Evolutionary conservation across 1,140 invertebrate genomes (phyloP).

Genomic region (Bombus breviceps): DNA sequence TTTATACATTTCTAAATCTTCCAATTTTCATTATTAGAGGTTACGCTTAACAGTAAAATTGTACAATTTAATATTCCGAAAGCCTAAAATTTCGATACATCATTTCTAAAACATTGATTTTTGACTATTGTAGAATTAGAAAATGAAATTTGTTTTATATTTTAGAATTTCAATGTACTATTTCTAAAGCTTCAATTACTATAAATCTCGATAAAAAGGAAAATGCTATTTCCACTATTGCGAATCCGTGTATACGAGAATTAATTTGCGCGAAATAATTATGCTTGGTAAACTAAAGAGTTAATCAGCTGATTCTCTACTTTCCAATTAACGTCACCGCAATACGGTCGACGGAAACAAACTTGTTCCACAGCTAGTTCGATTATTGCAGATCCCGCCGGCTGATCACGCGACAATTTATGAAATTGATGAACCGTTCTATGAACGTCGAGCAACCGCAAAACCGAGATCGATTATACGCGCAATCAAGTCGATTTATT

Average conservation of each 20-base stretch:
- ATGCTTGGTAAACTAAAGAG: too few species aligned
- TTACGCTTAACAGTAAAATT: too few species aligned
- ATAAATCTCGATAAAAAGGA: background rate
- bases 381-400: background rate
- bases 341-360: background rate
- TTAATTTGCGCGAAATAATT: background rate
- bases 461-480: conserved; percentile 19
- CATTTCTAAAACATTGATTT: background rate
- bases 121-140: background rate
- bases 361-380: background rate
- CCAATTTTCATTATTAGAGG: too few species aligned
- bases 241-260: accelerated
- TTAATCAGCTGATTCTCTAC: background rate
- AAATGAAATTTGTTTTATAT: background rate
- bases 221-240: background rate
- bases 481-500: conserved; percentile 46
- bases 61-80: background rate
- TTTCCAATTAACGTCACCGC: conserved; percentile 24
- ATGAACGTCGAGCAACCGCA: conserved; percentile 8
- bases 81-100: background rate
- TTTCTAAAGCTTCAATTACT: background rate
- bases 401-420: conserved; percentile 32
- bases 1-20: too few species aligned
- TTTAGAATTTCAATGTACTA: too few species aligned
- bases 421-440: conserved; percentile 51